phyloP scores from a whole-genome alignment of 92 coral and sea anemone species.

The Epizoanthus illoricatus region DNA sequence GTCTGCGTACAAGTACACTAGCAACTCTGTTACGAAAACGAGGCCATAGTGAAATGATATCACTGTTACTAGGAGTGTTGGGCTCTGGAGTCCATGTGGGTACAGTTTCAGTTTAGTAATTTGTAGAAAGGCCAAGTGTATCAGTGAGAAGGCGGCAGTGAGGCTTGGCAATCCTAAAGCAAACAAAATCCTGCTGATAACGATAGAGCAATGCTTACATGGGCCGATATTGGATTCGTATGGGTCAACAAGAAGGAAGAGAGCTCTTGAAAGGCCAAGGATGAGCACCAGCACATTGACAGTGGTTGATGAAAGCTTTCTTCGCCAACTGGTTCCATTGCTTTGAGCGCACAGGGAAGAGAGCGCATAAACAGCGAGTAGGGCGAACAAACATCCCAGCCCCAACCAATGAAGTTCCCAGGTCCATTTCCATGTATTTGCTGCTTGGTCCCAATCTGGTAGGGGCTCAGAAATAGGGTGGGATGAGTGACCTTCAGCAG shows the following conservation, averaged over 20 bases:
- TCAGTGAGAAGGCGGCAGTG: slow-evolving; percentile 50
- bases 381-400: slow-evolving; percentile 33
- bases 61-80: slow-evolving; percentile 29
- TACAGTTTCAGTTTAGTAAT: slow-evolving; percentile 35
- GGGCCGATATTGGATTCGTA: slow-evolving; percentile 41
- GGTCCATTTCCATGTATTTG: slow-evolving; percentile 38
- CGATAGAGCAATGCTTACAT: slow-evolving; percentile 24
- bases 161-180: slow-evolving; percentile 49
- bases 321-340: not conserved
- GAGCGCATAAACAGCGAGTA: slow-evolving; percentile 29
- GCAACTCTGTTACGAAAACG: slow-evolving; percentile 31
- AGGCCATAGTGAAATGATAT: slow-evolving; percentile 37
- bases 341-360: slow-evolving; percentile 19
- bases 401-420: slow-evolving; percentile 53
- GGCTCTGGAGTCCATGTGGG: slow-evolving; percentile 30
- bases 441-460: slow-evolving; percentile 49
- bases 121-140: slow-evolving; percentile 48
- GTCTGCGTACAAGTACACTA: slow-evolving; percentile 2
- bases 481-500: not conserved
- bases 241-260: slow-evolving; percentile 37
- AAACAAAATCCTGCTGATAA: slow-evolving; percentile 28
- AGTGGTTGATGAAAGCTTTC: slow-evolving; percentile 12
- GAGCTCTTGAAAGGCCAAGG: slow-evolving; percentile 36
- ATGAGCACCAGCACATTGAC: slow-evolving; percentile 29
- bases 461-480: slow-evolving; percentile 40